Base-by-base conservation (phyloP, 2,888 invertebrate species). In the Galeopsomyia nigrocyanea region DNA sequence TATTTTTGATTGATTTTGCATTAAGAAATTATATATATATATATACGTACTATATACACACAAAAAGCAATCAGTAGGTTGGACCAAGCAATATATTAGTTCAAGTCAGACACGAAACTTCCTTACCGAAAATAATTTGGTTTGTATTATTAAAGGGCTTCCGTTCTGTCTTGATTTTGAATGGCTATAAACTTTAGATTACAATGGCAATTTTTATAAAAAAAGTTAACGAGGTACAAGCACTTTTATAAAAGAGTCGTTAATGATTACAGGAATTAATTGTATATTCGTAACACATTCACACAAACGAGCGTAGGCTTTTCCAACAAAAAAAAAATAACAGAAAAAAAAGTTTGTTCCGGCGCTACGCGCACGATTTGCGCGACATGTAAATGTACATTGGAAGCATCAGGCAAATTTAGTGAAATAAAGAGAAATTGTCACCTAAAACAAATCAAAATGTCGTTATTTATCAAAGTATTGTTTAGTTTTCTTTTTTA, bases 401-500 rank as follows among this genome's bases (percentile, higher is more conserved):
- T 69, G 47, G 58, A 72, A 72, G 64, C 56, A 67, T 67, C 46
- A 72, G 69, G 58, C 63, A 39, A 39, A 72, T 69, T 72, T 63
- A 75, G 63, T 67, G 60, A 72, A 75, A 70, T 70, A 75, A 75
- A 67, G 47, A 71, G 68, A 70, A 73, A 73, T 73, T 73, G 71
- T 68, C 68, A 75, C 70, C 68, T 68, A 71, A 75, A 17, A 58
- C 49, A 56, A 60, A 69, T 75, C 55, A 39, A 7, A 21, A 53
- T 21, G 53, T 53, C 19, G 53, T 75, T 73, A 58, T 75, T 71
- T 65, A 57, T 71, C 64, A 68, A 65, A 50, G 58, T 60, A 60
- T 70, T 70, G 47, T 73, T 64, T 62, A 46, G 65, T 70, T 19
- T 67, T 63, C 64, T 64, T 70, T 62, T 63, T 70, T 70, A 64